phyloP scores from a whole-genome alignment of 2,113 vertebrate species.

The Amphiprion percula region DNA sequence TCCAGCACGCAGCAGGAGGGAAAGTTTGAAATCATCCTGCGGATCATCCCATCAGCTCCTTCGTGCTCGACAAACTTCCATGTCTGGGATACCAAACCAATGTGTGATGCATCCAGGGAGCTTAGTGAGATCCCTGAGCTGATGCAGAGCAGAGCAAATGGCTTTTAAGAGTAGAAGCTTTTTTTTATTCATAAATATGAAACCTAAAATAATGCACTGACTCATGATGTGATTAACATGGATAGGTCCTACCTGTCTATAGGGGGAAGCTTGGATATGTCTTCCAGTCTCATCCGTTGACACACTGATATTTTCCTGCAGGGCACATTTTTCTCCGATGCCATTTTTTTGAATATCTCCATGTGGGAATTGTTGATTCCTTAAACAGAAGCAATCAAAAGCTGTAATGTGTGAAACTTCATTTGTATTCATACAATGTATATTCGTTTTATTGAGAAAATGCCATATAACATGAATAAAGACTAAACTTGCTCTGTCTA shows the following conservation, averaged over 20 bases:
- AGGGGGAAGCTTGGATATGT: slow-evolving; percentile 46
- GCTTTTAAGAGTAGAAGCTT: background rate
- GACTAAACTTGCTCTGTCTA: fast-evolving
- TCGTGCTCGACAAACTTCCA: slow-evolving; percentile 73
- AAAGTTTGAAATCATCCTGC: slow-evolving; percentile 66
- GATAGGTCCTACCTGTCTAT: slow-evolving; percentile 58
- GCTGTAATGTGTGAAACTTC: background rate
- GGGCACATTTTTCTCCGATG: slow-evolving; percentile 44
- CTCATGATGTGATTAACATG: background rate
- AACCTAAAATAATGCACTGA: background rate
- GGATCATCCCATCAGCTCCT: slow-evolving; percentile 49
- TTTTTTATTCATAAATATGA: background rate
- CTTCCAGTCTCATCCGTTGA: slow-evolving; percentile 68
- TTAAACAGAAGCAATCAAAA: slow-evolving; percentile 32
- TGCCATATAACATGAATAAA: background rate
- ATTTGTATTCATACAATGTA: background rate
- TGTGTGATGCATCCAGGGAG: slow-evolving; percentile 73
- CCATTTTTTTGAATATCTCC: slow-evolving; percentile 54
- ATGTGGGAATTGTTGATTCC: slow-evolving; percentile 42
- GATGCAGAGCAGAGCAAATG: slow-evolving; percentile 15
- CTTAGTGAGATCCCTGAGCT: slow-evolving; percentile 58
- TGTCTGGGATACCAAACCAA: slow-evolving; percentile 61
- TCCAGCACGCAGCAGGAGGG: slow-evolving; percentile 78
- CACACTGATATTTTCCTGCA: slow-evolving; percentile 29
- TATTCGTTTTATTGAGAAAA: background rate